These are phyloP conservation scores for Doryteuthis pealeii DNA, from an alignment of 1,140 invertebrate genomes.

Conservation along the genomic window DNA sequence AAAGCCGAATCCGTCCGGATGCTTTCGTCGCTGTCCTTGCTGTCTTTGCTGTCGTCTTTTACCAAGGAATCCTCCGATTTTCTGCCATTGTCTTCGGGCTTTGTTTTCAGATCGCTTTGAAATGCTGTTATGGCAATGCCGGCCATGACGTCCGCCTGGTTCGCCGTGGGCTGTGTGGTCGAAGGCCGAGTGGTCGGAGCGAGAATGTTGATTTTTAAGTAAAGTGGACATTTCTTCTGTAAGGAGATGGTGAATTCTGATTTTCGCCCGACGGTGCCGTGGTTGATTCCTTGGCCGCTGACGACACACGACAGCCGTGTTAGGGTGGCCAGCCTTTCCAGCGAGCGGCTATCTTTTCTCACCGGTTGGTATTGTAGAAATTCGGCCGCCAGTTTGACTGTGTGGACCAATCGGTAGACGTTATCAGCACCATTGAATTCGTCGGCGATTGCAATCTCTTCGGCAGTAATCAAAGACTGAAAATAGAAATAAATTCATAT, in stretches of 20 bases:
- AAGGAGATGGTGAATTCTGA: conserved; percentile 47
- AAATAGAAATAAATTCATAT: conserved; percentile 14
- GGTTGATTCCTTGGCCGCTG: conserved; percentile 44
- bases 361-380: background rate
- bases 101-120: conserved; percentile 8
- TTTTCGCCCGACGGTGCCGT: conserved; percentile 44
- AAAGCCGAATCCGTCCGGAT: conserved; percentile 29
- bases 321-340: conserved; percentile 5
- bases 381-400: conserved; percentile 42
- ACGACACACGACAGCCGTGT: conserved; percentile 9
- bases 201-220: conserved; percentile 45
- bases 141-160: conserved; percentile 18
- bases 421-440: conserved; percentile 34
- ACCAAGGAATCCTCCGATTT: conserved; percentile 24
- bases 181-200: background rate
- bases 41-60: conserved; percentile 33
- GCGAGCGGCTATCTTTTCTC: conserved; percentile 15
- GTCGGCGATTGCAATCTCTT: conserved; percentile 50
- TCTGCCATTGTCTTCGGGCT: conserved; percentile 35
- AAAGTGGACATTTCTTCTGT: conserved; percentile 34
- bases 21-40: conserved; percentile 44
- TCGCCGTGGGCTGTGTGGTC: conserved; percentile 1
- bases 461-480: conserved; percentile 43
- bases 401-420: conserved; percentile 42
- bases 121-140: conserved; percentile 5